Conservation (phyloP, 2,888 invertebrate genomes). For the Idaea biselata region DNA sequence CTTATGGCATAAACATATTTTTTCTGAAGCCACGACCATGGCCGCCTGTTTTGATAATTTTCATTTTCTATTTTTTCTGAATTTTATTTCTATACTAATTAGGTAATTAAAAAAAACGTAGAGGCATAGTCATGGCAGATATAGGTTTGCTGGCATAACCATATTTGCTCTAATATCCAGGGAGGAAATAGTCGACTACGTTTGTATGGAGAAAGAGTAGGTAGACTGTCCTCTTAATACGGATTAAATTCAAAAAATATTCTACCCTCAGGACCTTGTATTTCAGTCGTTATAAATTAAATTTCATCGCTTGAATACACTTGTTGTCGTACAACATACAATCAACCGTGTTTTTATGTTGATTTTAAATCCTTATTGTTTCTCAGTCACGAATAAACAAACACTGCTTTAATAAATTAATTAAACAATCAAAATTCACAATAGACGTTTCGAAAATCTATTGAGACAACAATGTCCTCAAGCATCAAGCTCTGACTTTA, state of each 20-base stretch:
- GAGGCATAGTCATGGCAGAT: too few relatives aligned
- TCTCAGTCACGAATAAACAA: background rate
- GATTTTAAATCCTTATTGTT: conserved; percentile 9
- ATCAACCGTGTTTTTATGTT: conserved; percentile 19
- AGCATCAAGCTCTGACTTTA: conserved; percentile 24
- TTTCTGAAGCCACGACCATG: too few relatives aligned
- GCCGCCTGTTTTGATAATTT: too few relatives aligned
- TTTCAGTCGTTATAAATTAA: conserved; percentile 17
- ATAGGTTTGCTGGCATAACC: too few relatives aligned
- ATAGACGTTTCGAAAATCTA: background rate
- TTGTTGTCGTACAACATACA: conserved; percentile 20
- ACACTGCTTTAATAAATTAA: background rate
- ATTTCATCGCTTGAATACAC: conserved; percentile 19
- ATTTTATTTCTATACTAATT: too few relatives aligned
- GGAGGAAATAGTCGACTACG: too few relatives aligned
- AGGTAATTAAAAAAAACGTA: too few relatives aligned
- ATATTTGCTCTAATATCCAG: too few relatives aligned
- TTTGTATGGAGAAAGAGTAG: too few relatives aligned
- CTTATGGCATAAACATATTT: too few relatives aligned
- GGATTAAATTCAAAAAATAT: conserved; percentile 12
- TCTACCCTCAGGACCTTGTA: conserved; percentile 8
- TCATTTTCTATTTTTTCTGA: too few relatives aligned
- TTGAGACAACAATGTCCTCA: conserved; percentile 11
- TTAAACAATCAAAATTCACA: background rate
- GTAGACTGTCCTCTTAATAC: too few relatives aligned